Conservation (phyloP, 2,113 vertebrate genomes). For the Dicerorhinus sumatrensis region DNA sequence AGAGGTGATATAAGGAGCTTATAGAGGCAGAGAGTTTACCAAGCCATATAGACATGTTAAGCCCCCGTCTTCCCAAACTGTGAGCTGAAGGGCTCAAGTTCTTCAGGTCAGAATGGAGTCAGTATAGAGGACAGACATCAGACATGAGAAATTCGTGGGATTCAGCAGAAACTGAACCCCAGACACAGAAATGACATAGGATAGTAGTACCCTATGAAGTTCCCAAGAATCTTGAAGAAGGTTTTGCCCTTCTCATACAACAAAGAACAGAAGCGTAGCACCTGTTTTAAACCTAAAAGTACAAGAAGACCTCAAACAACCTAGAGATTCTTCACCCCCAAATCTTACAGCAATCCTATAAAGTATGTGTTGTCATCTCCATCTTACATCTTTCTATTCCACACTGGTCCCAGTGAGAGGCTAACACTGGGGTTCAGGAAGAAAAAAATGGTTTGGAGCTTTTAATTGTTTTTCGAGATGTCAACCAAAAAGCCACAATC, state of each 20-base stretch:
- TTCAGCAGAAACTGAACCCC: background rate
- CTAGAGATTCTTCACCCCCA: background rate
- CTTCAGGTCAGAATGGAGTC: background rate
- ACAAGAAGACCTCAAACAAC: background rate
- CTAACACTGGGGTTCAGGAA: background rate
- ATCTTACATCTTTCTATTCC: background rate
- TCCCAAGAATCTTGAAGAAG: background rate
- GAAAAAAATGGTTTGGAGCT: background rate
- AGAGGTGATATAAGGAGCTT: background rate
- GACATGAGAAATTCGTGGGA: background rate
- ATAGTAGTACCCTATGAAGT: background rate
- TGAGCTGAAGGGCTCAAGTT: background rate
- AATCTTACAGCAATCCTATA: background rate
- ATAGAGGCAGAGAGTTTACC: background rate
- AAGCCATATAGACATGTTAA: background rate
- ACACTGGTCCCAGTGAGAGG: background rate
- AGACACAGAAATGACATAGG: background rate
- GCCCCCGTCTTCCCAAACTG: background rate
- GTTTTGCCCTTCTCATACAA: background rate
- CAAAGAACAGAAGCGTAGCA: background rate
- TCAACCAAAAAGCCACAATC: background rate
- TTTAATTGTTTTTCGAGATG: background rate
- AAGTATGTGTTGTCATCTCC: background rate
- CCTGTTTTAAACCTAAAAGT: background rate
- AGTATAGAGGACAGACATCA: background rate